Evolutionary conservation across 2,797 vertebrate species (phyloP).

Genomic region (Sebastes taczanowskii): DNA sequence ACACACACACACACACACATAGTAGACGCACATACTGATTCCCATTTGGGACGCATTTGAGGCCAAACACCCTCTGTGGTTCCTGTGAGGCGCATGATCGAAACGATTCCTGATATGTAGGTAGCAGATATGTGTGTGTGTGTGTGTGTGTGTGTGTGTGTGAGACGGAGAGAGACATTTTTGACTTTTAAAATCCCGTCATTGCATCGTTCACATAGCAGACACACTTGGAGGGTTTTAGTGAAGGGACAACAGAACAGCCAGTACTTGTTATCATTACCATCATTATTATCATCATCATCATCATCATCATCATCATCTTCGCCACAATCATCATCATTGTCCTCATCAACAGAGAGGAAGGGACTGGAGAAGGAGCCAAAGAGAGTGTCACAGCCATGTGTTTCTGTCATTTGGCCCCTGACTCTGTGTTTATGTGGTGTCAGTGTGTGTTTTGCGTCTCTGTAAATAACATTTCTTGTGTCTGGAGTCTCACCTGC

Average conservation of each 20-base stretch:
- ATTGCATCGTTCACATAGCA: slow-evolving; percentile 2
- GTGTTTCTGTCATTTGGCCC: slow-evolving; percentile 53
- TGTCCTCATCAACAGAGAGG: slow-evolving; percentile 8
- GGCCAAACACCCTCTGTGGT: slow-evolving; percentile 70
- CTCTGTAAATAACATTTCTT: slow-evolving; percentile 38
- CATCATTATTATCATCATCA: neutral
- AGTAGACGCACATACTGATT: slow-evolving; percentile 48
- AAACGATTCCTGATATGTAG: slow-evolving; percentile 72
- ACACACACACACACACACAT: slow-evolving; percentile 16
- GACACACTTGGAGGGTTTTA: slow-evolving; percentile 28
- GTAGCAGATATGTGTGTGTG: slow-evolving; percentile 37
- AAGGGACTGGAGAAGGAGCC: slow-evolving; percentile 1
- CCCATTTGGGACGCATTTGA: slow-evolving; percentile 66
- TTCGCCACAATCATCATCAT: slow-evolving; percentile 11
- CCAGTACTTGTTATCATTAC: slow-evolving; percentile 29
- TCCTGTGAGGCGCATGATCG: slow-evolving; percentile 71
- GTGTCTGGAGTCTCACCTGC: slow-evolving; percentile 31
- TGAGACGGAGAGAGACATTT: neutral
- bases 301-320: slow-evolving; percentile 3
- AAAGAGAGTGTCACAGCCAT: slow-evolving; percentile 21
- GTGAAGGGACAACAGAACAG: slow-evolving; percentile 28
- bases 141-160: neutral
- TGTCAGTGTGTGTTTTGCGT: slow-evolving; percentile 27
- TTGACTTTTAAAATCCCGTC: slow-evolving; percentile 26
- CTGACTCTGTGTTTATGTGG: slow-evolving; percentile 34